Evolutionary conservation across 2,888 invertebrate genomes (phyloP).

Genomic region (Aleiodes leptofemur): DNA sequence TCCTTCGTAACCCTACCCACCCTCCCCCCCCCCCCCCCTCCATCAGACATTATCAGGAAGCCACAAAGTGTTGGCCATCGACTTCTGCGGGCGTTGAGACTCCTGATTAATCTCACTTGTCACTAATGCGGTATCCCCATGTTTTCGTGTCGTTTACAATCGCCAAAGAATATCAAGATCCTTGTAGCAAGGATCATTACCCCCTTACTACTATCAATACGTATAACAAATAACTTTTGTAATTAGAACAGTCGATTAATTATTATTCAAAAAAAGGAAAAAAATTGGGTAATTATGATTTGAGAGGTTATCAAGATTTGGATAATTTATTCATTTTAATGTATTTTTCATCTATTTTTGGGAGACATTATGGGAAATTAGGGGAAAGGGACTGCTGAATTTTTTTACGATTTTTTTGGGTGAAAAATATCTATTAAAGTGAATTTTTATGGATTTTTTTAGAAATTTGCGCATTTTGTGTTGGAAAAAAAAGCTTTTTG

Average conservation of each 20-base stretch:
- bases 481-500: no score
- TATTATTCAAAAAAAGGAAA: neutral
- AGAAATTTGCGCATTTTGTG: no score
- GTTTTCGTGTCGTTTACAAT: slow-evolving; percentile 44
- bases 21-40: no score
- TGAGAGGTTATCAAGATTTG: no score
- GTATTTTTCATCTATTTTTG: neutral
- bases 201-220: neutral
- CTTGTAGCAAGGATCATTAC: slow-evolving; percentile 15
- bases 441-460: no score
- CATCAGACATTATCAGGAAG: slow-evolving; percentile 5
- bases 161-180: slow-evolving; percentile 11
- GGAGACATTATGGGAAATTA: neutral
- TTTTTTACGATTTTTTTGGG: neutral
- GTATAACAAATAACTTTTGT: slow-evolving; percentile 15
- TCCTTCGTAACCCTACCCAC: slow-evolving; percentile 33
- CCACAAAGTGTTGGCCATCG: slow-evolving; percentile 46
- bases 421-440: no score
- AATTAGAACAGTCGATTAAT: slow-evolving; percentile 4
- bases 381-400: no score
- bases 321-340: no score
- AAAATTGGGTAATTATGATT: slow-evolving; percentile 4
- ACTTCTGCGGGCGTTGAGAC: slow-evolving; percentile 39
- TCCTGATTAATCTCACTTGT: slow-evolving; percentile 43
- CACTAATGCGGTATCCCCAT: slow-evolving; percentile 37